phyloP scores from a whole-genome alignment of 2,888 invertebrate species.

The Synergus gifuensis region DNA sequence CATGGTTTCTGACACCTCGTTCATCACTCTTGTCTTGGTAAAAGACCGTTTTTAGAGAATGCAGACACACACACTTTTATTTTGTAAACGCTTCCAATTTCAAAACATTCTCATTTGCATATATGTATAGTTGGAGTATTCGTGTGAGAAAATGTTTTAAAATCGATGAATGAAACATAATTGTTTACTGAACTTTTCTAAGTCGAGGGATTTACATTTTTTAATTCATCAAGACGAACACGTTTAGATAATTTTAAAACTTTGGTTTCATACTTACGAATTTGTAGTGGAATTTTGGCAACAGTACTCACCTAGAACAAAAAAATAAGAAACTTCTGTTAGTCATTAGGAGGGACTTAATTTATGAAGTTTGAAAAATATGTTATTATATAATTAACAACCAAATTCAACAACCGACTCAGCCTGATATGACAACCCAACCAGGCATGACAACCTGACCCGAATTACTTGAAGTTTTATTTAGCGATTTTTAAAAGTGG shows the following conservation, averaged over 20 bases:
- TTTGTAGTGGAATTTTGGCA: not conserved
- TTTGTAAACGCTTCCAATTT: not conserved
- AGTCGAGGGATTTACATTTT: not conserved
- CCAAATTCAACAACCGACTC: too few relatives aligned
- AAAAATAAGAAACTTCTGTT: not conserved
- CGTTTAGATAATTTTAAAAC: not conserved
- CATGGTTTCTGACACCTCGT: slow-evolving; percentile 65
- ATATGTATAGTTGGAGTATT: not conserved
- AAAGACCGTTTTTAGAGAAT: slow-evolving; percentile 5
- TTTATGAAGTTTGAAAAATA: not conserved
- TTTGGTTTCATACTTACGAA: slow-evolving; percentile 3
- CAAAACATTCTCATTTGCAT: not conserved
- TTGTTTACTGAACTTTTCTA: not conserved
- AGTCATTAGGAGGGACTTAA: not conserved
- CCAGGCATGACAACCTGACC: too few relatives aligned
- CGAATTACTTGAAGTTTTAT: not conserved
- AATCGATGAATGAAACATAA: not conserved
- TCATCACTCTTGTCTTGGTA: not conserved
- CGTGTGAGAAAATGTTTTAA: not conserved
- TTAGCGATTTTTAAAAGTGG: not conserved
- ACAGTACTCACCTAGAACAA: slow-evolving; percentile 25
- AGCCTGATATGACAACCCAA: too few relatives aligned
- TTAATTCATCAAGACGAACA: not conserved
- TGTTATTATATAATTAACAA: not conserved
- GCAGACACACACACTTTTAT: not conserved